A percentile compares a stretch with the other conserved stretches of the same genome.
These are phyloP conservation scores for Timema podura DNA, from an alignment of 2,888 invertebrate genomes.

Conservation along the genomic window DNA sequence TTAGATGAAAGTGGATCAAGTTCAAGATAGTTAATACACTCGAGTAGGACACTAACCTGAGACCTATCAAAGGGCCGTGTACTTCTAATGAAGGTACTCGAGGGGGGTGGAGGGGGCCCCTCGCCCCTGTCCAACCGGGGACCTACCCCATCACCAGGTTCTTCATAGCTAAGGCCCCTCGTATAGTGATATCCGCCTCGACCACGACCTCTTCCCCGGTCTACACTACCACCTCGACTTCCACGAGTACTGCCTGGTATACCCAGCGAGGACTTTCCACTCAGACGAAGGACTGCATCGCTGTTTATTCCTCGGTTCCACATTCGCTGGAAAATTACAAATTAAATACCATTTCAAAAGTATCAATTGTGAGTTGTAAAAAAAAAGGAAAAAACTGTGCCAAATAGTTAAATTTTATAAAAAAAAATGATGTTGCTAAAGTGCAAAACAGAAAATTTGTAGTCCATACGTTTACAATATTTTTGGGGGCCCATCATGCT, in stretches of 20 bases:
- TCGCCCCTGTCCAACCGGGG: conserved; percentile 25
- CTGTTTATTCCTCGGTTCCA: conserved; percentile 56
- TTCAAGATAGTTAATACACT: background rate
- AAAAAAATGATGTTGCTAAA: too few relatives aligned
- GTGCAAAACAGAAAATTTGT: too few relatives aligned
- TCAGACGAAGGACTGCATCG: conserved; percentile 45
- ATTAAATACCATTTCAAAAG: too few relatives aligned
- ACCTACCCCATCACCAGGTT: conserved; percentile 41
- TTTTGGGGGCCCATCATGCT: too few relatives aligned
- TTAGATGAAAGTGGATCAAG: background rate
- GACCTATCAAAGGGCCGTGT: conserved; percentile 35
- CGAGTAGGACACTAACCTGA: conserved; percentile 30
- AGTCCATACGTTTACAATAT: too few relatives aligned
- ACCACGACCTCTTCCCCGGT: conserved; percentile 37
- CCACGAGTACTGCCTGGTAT: conserved; percentile 41
- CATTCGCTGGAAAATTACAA: conserved; percentile 47
- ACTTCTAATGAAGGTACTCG: conserved; percentile 20
- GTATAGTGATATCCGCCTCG: conserved; percentile 43
- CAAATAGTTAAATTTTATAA: too few relatives aligned
- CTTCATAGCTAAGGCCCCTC: conserved; percentile 47
- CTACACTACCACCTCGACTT: conserved; percentile 39
- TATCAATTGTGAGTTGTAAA: too few relatives aligned
- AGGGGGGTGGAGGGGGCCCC: conserved; percentile 12
- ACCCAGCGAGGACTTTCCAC: conserved; percentile 38
- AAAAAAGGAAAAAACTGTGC: too few relatives aligned